A percentile compares a stretch with the other conserved stretches of the same genome.
phyloP scores from a whole-genome alignment of 2,113 vertebrate species.

The Campylomormyrus tamandua region DNA sequence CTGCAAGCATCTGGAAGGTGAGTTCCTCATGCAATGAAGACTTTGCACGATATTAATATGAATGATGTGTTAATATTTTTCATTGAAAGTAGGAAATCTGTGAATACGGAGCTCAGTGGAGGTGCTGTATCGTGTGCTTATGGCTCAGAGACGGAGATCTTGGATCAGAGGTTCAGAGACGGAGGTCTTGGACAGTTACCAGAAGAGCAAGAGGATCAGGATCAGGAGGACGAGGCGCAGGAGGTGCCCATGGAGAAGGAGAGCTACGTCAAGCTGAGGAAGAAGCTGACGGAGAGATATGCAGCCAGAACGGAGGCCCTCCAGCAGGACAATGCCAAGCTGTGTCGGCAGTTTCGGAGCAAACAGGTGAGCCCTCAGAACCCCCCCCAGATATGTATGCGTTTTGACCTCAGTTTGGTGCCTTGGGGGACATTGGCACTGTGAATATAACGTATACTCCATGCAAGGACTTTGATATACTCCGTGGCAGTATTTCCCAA shows the following conservation, averaged over 20 bases:
- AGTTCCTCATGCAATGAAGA: background rate
- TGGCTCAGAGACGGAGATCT: slow-evolving; percentile 29
- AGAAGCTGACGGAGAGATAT: slow-evolving; percentile 68
- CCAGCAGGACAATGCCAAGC: slow-evolving; percentile 72
- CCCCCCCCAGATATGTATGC: background rate
- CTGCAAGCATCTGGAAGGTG: slow-evolving; percentile 7
- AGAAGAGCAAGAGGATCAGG: slow-evolving; percentile 61
- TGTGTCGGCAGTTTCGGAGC: slow-evolving; percentile 70
- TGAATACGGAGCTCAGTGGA: background rate
- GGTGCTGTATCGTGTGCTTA: background rate
- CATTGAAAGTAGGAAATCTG: background rate
- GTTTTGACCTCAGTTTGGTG: background rate
- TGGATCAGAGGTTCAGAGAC: slow-evolving; percentile 27
- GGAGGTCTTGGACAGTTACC: slow-evolving; percentile 44
- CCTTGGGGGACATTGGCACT: background rate
- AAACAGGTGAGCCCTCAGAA: slow-evolving; percentile 67
- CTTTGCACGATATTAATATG: background rate
- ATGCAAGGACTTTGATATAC: background rate
- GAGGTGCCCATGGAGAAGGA: slow-evolving; percentile 71
- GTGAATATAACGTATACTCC: background rate
- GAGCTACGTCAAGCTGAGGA: slow-evolving; percentile 82
- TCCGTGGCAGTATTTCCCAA: background rate
- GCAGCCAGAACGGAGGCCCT: slow-evolving; percentile 59
- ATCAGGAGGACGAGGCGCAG: slow-evolving; percentile 57
- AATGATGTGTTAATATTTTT: background rate